Evolutionary conservation across 2,797 vertebrate species (phyloP).

Genomic region (Enteromius fasciolatus): DNA sequence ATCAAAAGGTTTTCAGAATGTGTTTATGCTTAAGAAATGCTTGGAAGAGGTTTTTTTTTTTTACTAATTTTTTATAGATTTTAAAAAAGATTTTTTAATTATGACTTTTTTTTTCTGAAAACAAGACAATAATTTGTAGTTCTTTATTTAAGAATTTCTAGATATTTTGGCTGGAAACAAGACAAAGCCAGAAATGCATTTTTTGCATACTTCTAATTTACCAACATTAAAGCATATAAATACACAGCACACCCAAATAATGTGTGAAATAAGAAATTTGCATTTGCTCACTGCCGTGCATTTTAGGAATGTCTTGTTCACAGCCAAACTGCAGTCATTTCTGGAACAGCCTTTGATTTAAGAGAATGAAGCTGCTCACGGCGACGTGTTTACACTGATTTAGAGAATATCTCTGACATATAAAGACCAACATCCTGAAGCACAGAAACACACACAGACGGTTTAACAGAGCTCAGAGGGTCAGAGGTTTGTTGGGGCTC

Average conservation of each 20-base stretch:
- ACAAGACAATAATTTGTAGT: no score
- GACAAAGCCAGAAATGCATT: no score
- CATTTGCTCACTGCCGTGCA: neutral
- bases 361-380: neutral
- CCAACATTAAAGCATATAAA: neutral
- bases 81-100: no score
- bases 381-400: neutral
- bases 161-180: no score
- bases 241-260: neutral
- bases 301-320: neutral
- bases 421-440: neutral
- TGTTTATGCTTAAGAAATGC: neutral
- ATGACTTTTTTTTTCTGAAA: no score
- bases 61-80: neutral
- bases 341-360: neutral
- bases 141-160: no score
- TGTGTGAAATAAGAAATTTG: neutral
- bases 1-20: neutral
- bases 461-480: slow-evolving; percentile 8
- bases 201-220: neutral
- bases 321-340: neutral
- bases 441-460: neutral
- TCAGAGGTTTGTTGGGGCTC: neutral
- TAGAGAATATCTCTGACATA: neutral
- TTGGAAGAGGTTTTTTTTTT: no score